Evolutionary conservation across 2,888 invertebrate species (phyloP), one percentile per base, ranked within the genome.

Genomic region (Synergus japonicus): DNA sequence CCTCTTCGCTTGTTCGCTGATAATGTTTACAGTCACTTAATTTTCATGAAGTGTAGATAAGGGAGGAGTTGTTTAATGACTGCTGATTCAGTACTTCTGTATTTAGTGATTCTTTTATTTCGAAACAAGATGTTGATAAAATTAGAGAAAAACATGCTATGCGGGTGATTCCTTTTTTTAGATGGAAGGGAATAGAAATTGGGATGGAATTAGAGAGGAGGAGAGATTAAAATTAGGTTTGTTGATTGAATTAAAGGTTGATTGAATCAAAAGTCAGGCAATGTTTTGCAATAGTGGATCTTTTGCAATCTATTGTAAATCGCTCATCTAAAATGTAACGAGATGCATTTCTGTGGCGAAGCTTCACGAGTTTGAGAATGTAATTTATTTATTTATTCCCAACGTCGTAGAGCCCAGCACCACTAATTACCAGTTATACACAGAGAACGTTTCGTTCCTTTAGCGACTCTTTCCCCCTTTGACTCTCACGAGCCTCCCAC

Each of bases 11-110:
- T 66, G 76, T 66, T 69, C 76, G 66, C 67, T 66, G 73, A 73
- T 73, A 73, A n/a, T 73, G 73, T 73, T 73, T 73, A 73, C n/a
- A 73, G 49, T 73, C 73, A 73, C 49, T 73, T 73, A 73, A 73
- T 73, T 60, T 73, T 73, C 73, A 73, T 73, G 29, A 54, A 37
- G 54, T 73, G 9, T 12, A 54, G 54, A 73, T 73, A 73, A 73
- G 73, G n/a, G 10, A 60, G 60, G 2, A 67, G 67, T 67, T 46
- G 18, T 67, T 67, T 67, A 44, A 66, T 66, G 18, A 41, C 60
- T 22, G 1, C 54, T 60, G 22, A 13, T 60, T 18, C 41, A 12
- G 18, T 22, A 22, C 43, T 66, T 18, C 9, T 22, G 18, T 46
- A 13, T 46, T 67, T 44, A 4, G 7, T 43, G 43, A 41, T 66